Evolutionary conservation across 2,888 invertebrate species (phyloP), one percentile per base, ranked within the genome.

Genomic region (Allacma fusca): DNA sequence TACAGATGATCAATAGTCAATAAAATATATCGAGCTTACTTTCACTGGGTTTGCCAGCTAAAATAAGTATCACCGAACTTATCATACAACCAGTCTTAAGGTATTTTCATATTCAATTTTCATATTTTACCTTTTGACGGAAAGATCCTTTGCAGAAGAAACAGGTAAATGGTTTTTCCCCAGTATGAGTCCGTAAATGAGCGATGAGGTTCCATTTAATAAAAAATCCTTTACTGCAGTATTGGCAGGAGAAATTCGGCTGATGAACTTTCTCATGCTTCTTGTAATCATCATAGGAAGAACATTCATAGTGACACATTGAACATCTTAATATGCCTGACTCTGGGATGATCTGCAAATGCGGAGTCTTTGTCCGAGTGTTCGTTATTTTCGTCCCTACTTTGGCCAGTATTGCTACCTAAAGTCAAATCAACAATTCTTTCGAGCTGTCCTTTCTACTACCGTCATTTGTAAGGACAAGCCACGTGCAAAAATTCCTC

Each of bases 161-260:
- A 79, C 84, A 84, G 44, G 82, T 83, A 80, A 84, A 84, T 28
- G 84, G 84, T 64, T 84, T 84, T 69, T 84, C 84, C 59, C 84
- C 84, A 23, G 84, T 84, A 70, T 84, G 84, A 19, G 84, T 84
- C 26, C 84, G 59, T 13, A 84, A 76, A 79, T 84, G 84, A 75
- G 84, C 84, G 76, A 84, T 83, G 67, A 84, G 81, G 76, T 84
- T 84, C 84, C 84, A 84, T 74, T 84, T 84, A 79, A 84, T 84
- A 78, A 84, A 84, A 77, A 84, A 84, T 70, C 84, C 84, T 44
- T 84, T 84, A 34, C 82, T 81, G 74, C 84, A 84, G 78, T 83
- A 84, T 77, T 84, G 83, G 69, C 84, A 84, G 24, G 84, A 83
- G 78, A 84, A 84, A 72, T 83, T 83, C 34, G 84, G 84, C 75